Evolutionary conservation across 1,140 invertebrate species (phyloP), one percentile per base, ranked within the genome.

Genomic region (Hypsibius dujardini): DNA sequence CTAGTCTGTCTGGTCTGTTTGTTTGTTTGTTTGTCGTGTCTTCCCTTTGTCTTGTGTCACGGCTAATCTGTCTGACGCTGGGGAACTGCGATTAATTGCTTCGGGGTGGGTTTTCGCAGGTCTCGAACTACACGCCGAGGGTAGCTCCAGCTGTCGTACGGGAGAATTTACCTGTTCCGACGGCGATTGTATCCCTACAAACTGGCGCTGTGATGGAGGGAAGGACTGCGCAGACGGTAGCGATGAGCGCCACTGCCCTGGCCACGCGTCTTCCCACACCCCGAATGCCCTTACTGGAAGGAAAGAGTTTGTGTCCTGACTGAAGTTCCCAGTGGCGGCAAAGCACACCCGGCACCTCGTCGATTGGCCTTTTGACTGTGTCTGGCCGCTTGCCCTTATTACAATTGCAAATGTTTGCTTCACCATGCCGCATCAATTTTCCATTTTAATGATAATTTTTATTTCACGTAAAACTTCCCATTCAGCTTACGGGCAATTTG

Each of bases 141-240:
- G 7, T 56, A 56, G 50, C 50, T 56, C 50, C 50, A 12, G 7
- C 50, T 56, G 50, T n/a, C 7, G 7, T n/a, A 0, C 7, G 7
- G 50, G 50, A 7, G 50, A 56, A 7, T 56, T 56, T 56, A 56
- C 50, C 50, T 73, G 72, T 46, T 69, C 45, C n/a, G 72, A 73
- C 59, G 59, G 69, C 15, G 71, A 73, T 69, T 73, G 72, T 46
- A 56, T 73, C 28, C 59, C 45, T 14, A 2, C 40, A 3, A 12
- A 15, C 2, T 12, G 69, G 40, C 46, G 50, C 15, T 73, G 72
- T 50, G 72, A 73, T 46, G 40, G 72, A 1, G 47, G 28, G 2
- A 46, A n/a, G 15, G 72, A 73, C 47, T 73, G 72, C 50, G 47
- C 60, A 73, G 72, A 73, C 62, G 47, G 47, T 2, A 45, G 59